Evolutionary conservation across 2,797 vertebrate species (phyloP), one percentile per base, ranked within the genome.

Genomic region (Masticophis lateralis): DNA sequence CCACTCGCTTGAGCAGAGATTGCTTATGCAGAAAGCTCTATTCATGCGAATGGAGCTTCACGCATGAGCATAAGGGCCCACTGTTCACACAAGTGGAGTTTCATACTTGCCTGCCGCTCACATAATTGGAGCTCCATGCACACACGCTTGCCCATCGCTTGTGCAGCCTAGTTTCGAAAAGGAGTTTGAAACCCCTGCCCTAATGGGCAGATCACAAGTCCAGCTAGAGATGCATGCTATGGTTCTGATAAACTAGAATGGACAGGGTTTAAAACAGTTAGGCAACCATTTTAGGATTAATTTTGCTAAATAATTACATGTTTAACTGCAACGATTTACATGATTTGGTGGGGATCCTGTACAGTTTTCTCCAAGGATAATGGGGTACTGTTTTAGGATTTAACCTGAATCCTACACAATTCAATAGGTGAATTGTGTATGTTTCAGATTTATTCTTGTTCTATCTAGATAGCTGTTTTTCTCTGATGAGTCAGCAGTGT

Each of bases 321-420:
- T 79, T 37, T 43, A 79, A 79, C 8, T 79, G 8, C 32, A 79
- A 79, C 8, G 3, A 79, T 37, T 37, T 79, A 20, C 37, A 74
- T 43, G 3, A 43, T 79, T 43, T 18, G 2, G 2, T 79, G 69
- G 69, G 47, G 12, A 18, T 32, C 56, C 20, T 27, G 27, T 92
- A 25, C 90, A n/a, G 59, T 92, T 27, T 92, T 93, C 61, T 56
- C 61, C 94, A 43, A 43, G 69, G 69, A 37, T 20, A 79, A 43
- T 79, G 69, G 20, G 20, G 37, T 79, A 43, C 69, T 79, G 32
- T 43, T 8, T 22, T 79, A 79, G 32, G 69, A 79, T 20, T 18
- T 74, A 74, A 74, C 16, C 69, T 20, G 16, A 37, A 74, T 74
- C 32, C 69, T 74, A 74, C 7, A 3, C 18, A 43, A 43, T 43